Percentiles rank a stretch among this genome's conserved stretches.
phyloP scores from a whole-genome alignment of 2,113 vertebrate species.

The Salvator merianae region DNA sequence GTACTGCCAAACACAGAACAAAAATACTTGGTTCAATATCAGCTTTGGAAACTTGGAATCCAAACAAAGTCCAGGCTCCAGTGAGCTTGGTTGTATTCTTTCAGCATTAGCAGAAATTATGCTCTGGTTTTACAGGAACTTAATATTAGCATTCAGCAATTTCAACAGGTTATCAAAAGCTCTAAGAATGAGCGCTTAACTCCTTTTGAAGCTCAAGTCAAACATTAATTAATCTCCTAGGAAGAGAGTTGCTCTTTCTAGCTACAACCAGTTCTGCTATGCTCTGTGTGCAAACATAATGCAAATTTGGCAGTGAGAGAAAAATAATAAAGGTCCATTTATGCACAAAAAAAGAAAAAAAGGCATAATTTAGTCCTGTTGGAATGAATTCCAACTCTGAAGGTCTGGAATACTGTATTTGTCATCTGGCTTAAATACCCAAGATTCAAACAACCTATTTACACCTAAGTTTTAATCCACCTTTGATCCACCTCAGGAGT shows the following conservation, averaged over 20 bases:
- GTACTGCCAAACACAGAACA: background rate
- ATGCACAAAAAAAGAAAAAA: background rate
- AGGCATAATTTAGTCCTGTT: background rate
- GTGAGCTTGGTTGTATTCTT: background rate
- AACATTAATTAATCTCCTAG: constrained; percentile 21
- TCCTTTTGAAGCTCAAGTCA: constrained; percentile 22
- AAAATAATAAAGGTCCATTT: background rate
- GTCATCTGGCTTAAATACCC: background rate
- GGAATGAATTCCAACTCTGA: background rate
- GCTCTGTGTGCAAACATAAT: constrained; percentile 1
- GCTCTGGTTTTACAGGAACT: constrained; percentile 18
- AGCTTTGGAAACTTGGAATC: background rate
- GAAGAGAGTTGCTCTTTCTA: background rate
- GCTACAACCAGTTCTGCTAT: background rate
- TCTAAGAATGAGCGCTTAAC: background rate
- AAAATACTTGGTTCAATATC: background rate
- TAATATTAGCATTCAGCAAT: constrained; percentile 9
- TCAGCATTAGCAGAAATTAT: background rate
- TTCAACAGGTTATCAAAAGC: background rate
- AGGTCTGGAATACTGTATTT: background rate
- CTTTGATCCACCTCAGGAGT: no score
- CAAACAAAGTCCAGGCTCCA: background rate
- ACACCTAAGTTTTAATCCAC: no score
- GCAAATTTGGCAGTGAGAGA: background rate
- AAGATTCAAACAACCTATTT: background rate